Evolutionary conservation across 2,113 vertebrate genomes (phyloP).

Genomic region (Labeo rohita): DNA sequence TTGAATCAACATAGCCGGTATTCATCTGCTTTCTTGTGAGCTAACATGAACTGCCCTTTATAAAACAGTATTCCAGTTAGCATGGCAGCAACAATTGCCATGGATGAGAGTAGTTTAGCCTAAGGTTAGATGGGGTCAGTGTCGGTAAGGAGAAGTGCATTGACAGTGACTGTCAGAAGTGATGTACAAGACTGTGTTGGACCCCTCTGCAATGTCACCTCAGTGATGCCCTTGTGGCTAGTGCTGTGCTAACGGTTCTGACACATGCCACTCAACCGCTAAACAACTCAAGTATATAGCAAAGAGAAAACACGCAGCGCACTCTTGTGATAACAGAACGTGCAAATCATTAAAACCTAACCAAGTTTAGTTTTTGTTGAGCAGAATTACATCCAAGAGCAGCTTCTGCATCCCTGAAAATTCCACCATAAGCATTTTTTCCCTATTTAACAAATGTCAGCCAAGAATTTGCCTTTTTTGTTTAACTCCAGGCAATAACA

Average conservation of each 20-base stretch:
- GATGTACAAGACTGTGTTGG: constrained; percentile 59
- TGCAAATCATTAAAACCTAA: neutral
- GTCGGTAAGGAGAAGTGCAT: constrained; percentile 70
- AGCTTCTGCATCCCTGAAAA: neutral
- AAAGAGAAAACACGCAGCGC: neutral
- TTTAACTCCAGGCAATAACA: constrained; percentile 56
- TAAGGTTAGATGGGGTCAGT: constrained; percentile 62
- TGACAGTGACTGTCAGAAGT: constrained; percentile 68
- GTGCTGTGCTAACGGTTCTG: neutral
- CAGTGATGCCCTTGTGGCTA: constrained; percentile 15
- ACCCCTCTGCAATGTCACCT: neutral
- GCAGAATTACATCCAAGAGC: constrained; percentile 15
- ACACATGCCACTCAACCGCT: constrained; percentile 21
- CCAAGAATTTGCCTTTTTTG: constrained; percentile 44
- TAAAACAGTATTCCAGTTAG: neutral
- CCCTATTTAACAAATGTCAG: constrained; percentile 39
- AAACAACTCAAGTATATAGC: neutral
- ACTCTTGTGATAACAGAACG: neutral
- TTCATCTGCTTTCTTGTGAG: neutral
- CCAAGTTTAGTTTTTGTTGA: neutral
- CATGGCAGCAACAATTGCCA: neutral
- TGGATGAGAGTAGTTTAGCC: constrained; percentile 39
- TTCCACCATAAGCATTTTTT: constrained; percentile 36
- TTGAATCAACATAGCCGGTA: neutral
- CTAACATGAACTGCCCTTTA: neutral